These are phyloP conservation scores for Atractosteus spatula DNA, from an alignment of 2,113 vertebrate species.

Conservation along the genomic window DNA sequence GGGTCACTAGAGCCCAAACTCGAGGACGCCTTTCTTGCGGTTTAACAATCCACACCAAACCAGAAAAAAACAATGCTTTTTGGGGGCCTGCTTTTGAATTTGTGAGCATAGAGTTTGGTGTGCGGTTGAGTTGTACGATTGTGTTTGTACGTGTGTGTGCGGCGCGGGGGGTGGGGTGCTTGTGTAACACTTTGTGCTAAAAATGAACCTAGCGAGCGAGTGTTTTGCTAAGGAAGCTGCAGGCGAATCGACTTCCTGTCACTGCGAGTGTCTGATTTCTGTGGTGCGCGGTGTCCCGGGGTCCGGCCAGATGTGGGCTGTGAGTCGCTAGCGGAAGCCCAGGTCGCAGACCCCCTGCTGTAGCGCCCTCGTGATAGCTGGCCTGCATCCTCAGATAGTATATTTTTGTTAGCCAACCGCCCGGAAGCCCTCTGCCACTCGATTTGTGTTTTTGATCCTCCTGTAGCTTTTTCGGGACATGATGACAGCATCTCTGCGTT, in stretches of 20 bases:
- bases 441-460: slow-evolving; percentile 76
- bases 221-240: slow-evolving; percentile 87
- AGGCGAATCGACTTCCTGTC: slow-evolving; percentile 86
- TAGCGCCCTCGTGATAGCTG: slow-evolving; percentile 62
- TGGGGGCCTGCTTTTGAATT: too few relatives aligned
- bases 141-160: slow-evolving; percentile 8
- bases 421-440: slow-evolving; percentile 71
- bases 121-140: neutral
- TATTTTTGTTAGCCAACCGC: slow-evolving; percentile 83
- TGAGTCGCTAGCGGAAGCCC: slow-evolving; percentile 71
- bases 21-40: too few relatives aligned
- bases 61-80: too few relatives aligned
- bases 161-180: neutral
- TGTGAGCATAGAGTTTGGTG: neutral
- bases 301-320: slow-evolving; percentile 71
- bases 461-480: slow-evolving; percentile 64
- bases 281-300: slow-evolving; percentile 60
- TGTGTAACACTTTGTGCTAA: neutral
- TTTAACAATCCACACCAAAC: too few relatives aligned
- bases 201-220: slow-evolving; percentile 12
- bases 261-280: slow-evolving; percentile 81
- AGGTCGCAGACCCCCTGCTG: slow-evolving; percentile 72
- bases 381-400: slow-evolving; percentile 72
- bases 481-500: slow-evolving; percentile 69
- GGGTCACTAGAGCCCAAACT: too few relatives aligned